These are phyloP conservation scores for Sebastes goodei DNA, from an alignment of 2,797 vertebrate species.

Conservation along the genomic window DNA sequence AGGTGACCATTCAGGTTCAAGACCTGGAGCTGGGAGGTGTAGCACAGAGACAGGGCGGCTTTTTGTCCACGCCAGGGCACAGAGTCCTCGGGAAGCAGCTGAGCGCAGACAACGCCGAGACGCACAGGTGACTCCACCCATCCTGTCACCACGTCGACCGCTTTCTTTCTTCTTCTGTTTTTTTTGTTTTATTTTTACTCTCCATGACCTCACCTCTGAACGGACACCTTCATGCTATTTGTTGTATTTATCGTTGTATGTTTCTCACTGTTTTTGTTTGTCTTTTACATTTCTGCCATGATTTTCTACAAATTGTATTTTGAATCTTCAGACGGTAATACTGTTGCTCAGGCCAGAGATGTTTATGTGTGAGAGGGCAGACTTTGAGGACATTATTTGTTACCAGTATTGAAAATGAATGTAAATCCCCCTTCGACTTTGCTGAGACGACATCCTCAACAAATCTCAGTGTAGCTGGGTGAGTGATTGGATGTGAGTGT, in stretches of 20 bases:
- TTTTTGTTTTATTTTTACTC: not conserved
- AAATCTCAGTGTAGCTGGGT: conserved; percentile 59
- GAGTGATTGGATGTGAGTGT: conserved; percentile 52
- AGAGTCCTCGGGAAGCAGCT: conserved; percentile 96
- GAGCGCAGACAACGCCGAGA: conserved; percentile 96
- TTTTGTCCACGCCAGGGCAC: conserved; percentile 90
- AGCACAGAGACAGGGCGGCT: conserved; percentile 82
- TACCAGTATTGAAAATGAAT: conserved; percentile 18
- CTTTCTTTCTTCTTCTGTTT: conserved; percentile 9
- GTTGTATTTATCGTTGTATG: not conserved
- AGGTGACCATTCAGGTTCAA: conserved; percentile 94
- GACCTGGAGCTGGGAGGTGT: conserved; percentile 86
- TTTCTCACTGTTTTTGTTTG: not conserved
- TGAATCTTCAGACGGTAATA: not conserved
- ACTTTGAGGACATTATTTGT: conserved; percentile 23
- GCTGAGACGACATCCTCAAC: conserved; percentile 58
- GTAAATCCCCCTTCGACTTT: conserved; percentile 38
- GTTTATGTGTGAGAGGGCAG: conserved; percentile 1
- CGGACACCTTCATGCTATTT: not conserved
- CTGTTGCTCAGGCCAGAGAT: conserved; percentile 1
- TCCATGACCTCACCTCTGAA: not conserved
- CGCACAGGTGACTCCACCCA: conserved; percentile 89
- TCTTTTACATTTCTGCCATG: conserved; percentile 9
- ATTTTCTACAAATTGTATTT: not conserved
- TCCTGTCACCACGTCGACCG: conserved; percentile 13